Base-by-base conservation (phyloP, 1,140 invertebrate species). In the fruit fly (Drosophila melanogaster) region DNA sequence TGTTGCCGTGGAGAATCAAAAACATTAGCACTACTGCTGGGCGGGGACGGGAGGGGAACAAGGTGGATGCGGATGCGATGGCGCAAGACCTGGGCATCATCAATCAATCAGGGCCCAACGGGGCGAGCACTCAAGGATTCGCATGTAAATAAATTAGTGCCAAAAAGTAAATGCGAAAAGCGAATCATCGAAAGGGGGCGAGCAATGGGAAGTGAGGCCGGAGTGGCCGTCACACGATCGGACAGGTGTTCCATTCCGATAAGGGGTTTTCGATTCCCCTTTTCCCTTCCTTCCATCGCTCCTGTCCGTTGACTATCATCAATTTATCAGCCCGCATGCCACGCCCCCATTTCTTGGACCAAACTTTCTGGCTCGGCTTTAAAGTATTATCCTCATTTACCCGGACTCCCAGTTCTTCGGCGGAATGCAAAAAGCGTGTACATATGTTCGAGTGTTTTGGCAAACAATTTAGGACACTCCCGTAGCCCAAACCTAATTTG, bases 101-200 rank as follows among this genome's bases (percentile, higher is more conserved):
- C 81, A 86, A 85, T 85, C 81, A 85, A 81, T 86, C 81, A 86
- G 62, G 51, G 74, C 54, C 69, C 65, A 70, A 71, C 58, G 44
- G 46, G 60, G 46, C 14, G 75, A 59, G 54, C 79, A 54, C 70
- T 79, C 80, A 79, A 84, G 75, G 80, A 53, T 44, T 84, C 17
- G 56, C 70, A 75, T 74, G 80, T 84, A 75, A 83, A 83, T 79
- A 79, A 83, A 81, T 77, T 72, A 81, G 79, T 79, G 62, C 70
- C 75, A 79, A 62, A 78, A 83, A 81, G 62, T 61, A 66, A 69
- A 71, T 67, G 72, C 58, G 38, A 74, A 74, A 74, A 64, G 37
- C 62, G 41, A 47, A 54, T 67, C 61, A 66, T 22, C 33, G 12
- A 15, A 22, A 17, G 22, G 44, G 7, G 10, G 24, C 46, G 26